These are phyloP conservation scores for Rhinogobius similis DNA, from an alignment of 2,113 vertebrate species.

Conservation along the genomic window DNA sequence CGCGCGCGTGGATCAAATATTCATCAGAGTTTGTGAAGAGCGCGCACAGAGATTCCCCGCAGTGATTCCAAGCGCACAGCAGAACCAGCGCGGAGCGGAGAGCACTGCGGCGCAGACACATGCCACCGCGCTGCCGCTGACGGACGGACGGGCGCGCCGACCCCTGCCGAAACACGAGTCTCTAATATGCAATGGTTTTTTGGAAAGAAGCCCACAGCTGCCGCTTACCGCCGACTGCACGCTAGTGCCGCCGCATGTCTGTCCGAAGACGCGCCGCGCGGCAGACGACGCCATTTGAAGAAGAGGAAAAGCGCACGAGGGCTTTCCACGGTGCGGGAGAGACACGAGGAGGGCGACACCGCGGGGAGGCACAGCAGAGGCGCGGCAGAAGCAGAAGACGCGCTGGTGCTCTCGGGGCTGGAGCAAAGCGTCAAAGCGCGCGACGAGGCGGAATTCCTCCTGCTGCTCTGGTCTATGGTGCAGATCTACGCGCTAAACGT, in stretches of 20 bases:
- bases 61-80: conserved; percentile 45
- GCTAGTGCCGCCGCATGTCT: conserved; percentile 84
- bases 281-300: conserved; percentile 78
- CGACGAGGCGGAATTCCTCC: conserved; percentile 82
- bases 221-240: conserved; percentile 82
- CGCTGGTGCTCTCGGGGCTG: conserved; percentile 54
- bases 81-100: background rate
- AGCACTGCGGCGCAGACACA: conserved; percentile 71
- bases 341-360: conserved; percentile 63
- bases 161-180: conserved; percentile 46
- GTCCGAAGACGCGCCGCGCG: conserved; percentile 69
- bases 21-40: conserved; percentile 58
- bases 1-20: conserved; percentile 60
- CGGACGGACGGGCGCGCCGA: conserved; percentile 75
- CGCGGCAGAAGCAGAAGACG: conserved; percentile 82
- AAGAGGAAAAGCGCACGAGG: conserved; percentile 64
- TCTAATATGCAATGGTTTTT: conserved; percentile 93
- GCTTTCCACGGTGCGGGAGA: conserved; percentile 75
- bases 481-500: conserved; percentile 84
- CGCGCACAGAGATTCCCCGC: conserved; percentile 44
- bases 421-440: conserved; percentile 56
- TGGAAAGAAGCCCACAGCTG: conserved; percentile 85
- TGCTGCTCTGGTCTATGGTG: conserved; percentile 88
- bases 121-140: conserved; percentile 71
- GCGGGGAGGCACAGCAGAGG: conserved; percentile 70